A percentile compares a stretch with the other conserved stretches of the same genome.
phyloP scores from a whole-genome alignment of 1,140 invertebrate species.

The Dysdera silvatica region DNA sequence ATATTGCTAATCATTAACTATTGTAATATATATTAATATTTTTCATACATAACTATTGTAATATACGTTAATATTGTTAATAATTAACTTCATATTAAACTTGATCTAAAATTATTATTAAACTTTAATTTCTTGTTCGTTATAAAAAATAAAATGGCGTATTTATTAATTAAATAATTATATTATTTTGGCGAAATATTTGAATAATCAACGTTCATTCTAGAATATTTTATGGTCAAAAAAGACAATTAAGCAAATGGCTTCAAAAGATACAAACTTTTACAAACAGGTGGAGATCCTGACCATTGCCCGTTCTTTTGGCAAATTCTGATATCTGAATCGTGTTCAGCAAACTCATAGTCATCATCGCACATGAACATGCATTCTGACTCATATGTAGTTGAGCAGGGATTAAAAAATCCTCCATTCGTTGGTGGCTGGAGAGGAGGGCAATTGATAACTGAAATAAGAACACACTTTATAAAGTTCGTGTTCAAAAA shows the following conservation, averaged over 20 bases:
- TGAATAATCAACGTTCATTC: no score
- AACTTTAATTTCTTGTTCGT: no score
- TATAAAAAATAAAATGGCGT: no score
- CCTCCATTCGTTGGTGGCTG: constrained; percentile 7
- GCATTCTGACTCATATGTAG: constrained; percentile 1
- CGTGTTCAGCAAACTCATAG: constrained; percentile 5
- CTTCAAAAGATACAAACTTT: neutral
- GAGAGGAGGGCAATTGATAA: constrained; percentile 13
- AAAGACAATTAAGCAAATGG: neutral
- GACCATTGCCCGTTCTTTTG: neutral
- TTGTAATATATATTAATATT: no score
- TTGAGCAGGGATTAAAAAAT: neutral
- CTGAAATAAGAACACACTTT: neutral
- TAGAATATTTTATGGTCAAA: neutral
- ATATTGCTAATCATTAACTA: no score
- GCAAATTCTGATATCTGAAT: neutral
- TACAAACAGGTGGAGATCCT: constrained; percentile 6
- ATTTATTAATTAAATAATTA: no score
- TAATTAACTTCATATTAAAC: no score
- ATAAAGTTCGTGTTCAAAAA: no score
- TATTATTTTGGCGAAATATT: no score
- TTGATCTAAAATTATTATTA: no score
- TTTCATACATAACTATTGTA: no score
- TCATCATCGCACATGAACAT: constrained; percentile 13
- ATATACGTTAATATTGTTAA: no score